These are phyloP conservation scores for Pelmatolapia mariae DNA, from an alignment of 2,113 vertebrate species.

Conservation along the genomic window DNA sequence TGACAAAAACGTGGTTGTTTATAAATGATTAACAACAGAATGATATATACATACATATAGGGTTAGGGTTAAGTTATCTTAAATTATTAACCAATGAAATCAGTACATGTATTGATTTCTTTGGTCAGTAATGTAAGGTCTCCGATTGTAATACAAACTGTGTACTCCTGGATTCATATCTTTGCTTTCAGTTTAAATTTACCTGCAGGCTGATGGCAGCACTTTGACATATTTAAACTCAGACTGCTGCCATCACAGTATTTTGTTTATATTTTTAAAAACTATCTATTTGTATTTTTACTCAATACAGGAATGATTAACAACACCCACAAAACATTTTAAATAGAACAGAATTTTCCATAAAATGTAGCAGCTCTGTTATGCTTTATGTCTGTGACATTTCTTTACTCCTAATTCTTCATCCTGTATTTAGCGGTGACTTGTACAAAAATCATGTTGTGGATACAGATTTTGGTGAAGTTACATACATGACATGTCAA, in stretches of 20 bases:
- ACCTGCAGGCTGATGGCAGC: background rate
- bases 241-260: background rate
- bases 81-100: background rate
- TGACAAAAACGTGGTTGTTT: background rate
- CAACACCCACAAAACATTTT: background rate
- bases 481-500: background rate
- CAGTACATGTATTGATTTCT: background rate
- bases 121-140: background rate
- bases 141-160: background rate
- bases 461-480: background rate
- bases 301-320: background rate
- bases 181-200: background rate
- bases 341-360: background rate
- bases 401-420: background rate
- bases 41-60: background rate
- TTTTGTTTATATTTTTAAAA: background rate
- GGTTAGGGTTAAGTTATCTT: background rate
- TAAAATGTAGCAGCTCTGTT: background rate
- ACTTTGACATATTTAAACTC: background rate
- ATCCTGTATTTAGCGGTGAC: background rate
- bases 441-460: background rate
- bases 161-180: background rate
- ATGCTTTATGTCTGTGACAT: background rate
- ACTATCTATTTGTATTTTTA: background rate
- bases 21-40: background rate